Percentiles rank a stretch among this genome's conserved stretches.
These are phyloP conservation scores for Diaperis boleti DNA, from an alignment of 2,888 invertebrate genomes.

Conservation along the genomic window DNA sequence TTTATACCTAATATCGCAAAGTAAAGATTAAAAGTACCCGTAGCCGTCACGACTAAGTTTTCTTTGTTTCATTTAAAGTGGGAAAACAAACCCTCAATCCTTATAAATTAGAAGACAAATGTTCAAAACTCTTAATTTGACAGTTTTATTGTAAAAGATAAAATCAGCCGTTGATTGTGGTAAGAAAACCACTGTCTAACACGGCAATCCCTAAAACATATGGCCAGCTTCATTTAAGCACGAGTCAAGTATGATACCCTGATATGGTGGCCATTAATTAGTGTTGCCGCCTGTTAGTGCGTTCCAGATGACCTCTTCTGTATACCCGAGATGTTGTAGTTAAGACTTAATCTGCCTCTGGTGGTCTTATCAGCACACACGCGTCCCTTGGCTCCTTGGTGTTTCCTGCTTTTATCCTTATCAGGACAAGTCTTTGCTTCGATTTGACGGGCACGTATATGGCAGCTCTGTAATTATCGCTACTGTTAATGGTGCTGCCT, in stretches of 20 bases:
- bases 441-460: constrained; percentile 30
- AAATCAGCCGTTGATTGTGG: constrained; percentile 14
- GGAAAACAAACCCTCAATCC: background rate
- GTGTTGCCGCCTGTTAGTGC: constrained; percentile 42
- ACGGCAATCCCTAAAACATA: constrained; percentile 31
- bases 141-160: constrained; percentile 19
- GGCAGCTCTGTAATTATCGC: constrained; percentile 38
- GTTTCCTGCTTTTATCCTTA: constrained; percentile 38
- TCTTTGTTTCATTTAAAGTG: background rate
- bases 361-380: constrained; percentile 37
- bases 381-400: constrained; percentile 38
- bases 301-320: constrained; percentile 46
- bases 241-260: constrained; percentile 40
- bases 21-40: constrained; percentile 16
- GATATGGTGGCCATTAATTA: constrained; percentile 44
- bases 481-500: constrained; percentile 33
- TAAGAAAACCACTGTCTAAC: constrained; percentile 15
- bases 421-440: constrained; percentile 31
- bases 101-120: constrained; percentile 1
- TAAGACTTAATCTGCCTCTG: constrained; percentile 36
- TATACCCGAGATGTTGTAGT: constrained; percentile 31
- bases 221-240: constrained; percentile 40
- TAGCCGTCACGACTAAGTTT: constrained; percentile 13
- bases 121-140: constrained; percentile 9
- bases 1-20: constrained; percentile 20